phyloP scores from a whole-genome alignment of 1,140 invertebrate species.

The Bombus terrestris region DNA sequence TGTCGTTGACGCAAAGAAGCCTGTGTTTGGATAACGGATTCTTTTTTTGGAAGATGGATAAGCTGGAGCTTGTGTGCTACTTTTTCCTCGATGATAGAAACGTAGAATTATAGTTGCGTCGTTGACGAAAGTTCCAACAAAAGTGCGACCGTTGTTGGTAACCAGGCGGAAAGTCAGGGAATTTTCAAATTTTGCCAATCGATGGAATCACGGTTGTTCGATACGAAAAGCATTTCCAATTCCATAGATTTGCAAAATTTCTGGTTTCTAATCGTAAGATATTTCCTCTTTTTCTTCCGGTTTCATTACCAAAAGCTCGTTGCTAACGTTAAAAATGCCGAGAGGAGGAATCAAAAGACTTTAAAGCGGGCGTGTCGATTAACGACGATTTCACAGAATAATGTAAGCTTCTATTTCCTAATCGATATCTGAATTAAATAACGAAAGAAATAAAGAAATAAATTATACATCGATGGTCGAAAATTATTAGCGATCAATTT shows the following conservation, averaged over 20 bases:
- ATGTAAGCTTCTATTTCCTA: slow-evolving; percentile 17
- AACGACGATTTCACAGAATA: slow-evolving; percentile 26
- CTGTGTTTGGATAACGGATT: neutral
- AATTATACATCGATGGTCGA: neutral
- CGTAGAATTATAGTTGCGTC: neutral
- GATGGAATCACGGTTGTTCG: no score
- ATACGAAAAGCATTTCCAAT: neutral
- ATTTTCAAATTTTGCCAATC: neutral
- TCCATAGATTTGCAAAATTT: slow-evolving; percentile 2
- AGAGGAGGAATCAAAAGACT: neutral
- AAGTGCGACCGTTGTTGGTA: neutral
- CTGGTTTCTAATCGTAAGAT: no score
- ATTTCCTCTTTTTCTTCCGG: neutral
- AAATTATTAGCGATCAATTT: neutral
- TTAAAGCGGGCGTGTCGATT: neutral
- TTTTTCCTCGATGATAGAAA: no score
- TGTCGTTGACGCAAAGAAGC: neutral
- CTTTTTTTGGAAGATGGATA: neutral
- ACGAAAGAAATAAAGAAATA: neutral
- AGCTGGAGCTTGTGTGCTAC: neutral
- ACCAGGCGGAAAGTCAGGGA: neutral
- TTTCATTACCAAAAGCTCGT: neutral
- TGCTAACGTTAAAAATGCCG: neutral
- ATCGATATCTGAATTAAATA: slow-evolving; percentile 3
- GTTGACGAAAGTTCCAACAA: neutral